These are phyloP conservation scores for Rhimphoctona megacephalus DNA, from an alignment of 2,888 invertebrate genomes.

Conservation along the genomic window DNA sequence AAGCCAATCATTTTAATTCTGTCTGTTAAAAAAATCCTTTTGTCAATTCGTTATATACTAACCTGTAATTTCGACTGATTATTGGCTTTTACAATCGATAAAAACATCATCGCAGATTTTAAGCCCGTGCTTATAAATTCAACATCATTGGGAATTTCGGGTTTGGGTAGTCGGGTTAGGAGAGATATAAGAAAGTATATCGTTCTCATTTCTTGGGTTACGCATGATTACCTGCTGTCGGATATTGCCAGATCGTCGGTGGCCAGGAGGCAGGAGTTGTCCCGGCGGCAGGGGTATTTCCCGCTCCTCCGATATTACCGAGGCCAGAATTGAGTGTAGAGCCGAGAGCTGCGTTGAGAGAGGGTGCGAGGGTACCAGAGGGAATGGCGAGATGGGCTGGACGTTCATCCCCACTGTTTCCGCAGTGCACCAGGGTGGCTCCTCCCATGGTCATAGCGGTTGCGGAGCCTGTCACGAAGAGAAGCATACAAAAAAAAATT, in stretches of 20 bases:
- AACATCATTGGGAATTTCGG: background rate
- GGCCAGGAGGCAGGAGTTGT: conserved; percentile 86
- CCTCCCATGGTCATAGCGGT: conserved; percentile 90
- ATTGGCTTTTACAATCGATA: too few relatives aligned
- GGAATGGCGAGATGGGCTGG: conserved; percentile 86
- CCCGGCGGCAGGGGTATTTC: conserved; percentile 72
- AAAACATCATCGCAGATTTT: too few relatives aligned
- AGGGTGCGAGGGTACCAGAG: conserved; percentile 83
- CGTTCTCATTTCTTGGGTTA: conserved; percentile 4
- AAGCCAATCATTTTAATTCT: background rate
- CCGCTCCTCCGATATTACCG: conserved; percentile 78
- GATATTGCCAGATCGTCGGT: conserved; percentile 93
- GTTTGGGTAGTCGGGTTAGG: background rate
- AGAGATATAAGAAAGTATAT: background rate
- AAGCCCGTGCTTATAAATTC: background rate
- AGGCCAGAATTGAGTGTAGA: conserved; percentile 79
- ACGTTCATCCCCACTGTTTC: conserved; percentile 87
- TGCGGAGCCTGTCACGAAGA: conserved; percentile 87
- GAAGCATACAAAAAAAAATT: conserved; percentile 16
- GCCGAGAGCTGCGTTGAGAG: conserved; percentile 85
- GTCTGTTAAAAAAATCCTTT: too few relatives aligned
- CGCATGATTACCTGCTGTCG: conserved; percentile 82
- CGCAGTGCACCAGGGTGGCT: conserved; percentile 88
- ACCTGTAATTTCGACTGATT: too few relatives aligned
- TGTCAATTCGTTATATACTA: too few relatives aligned